These are phyloP conservation scores for Hydractinia symbiolongicarpus DNA, from an alignment of 30 jellyfish, hydroid and myxozoan genomes.

Conservation along the genomic window DNA sequence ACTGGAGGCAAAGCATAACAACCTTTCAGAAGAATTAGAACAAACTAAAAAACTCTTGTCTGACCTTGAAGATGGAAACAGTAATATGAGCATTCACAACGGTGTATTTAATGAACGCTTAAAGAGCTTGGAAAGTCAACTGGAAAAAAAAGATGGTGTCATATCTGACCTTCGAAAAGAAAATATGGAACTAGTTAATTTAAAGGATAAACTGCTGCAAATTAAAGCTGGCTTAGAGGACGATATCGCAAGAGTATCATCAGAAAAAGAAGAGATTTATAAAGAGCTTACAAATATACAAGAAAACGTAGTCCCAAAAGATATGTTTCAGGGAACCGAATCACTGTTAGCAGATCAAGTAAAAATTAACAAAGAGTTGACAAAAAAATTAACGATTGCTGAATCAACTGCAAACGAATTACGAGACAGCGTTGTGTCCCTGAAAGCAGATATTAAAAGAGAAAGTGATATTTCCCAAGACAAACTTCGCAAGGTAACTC, in stretches of 20 bases:
- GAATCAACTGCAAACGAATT: background rate
- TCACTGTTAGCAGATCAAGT: background rate
- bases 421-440: background rate
- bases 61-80: background rate
- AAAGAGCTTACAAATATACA: background rate
- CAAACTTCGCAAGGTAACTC: background rate
- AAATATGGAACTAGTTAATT: background rate
- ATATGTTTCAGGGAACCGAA: conserved; percentile 9
- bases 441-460: background rate
- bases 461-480: background rate
- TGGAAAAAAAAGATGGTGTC: background rate
- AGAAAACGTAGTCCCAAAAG: background rate
- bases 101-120: conserved; percentile 2
- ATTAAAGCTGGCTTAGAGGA: conserved; percentile 4
- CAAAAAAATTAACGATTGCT: conserved; percentile 10
- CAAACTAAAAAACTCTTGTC: conserved; percentile 8
- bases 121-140: background rate
- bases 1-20: background rate
- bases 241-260: background rate
- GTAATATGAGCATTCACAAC: background rate
- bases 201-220: conserved; percentile 8
- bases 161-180: background rate
- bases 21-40: conserved; percentile 6
- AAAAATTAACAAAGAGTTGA: conserved; percentile 15
- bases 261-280: conserved; percentile 18